A percentile compares a stretch with the other conserved stretches of the same genome.
Conservation (phyloP, 2,113 vertebrate genomes). For the Himantopus leucocephalus region DNA sequence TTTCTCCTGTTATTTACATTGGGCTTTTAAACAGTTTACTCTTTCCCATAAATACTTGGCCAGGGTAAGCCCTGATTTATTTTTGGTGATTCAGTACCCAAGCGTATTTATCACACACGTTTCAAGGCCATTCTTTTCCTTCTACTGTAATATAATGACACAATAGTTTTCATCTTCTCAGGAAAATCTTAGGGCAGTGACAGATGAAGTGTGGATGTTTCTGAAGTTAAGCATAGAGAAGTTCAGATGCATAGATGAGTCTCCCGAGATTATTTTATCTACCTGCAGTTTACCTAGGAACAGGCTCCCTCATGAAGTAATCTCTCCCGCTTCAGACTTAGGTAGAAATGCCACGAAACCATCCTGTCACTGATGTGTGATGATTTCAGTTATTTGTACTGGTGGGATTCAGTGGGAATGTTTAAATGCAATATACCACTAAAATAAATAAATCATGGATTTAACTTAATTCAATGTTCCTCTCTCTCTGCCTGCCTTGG, state of each 20-base stretch:
- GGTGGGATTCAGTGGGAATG: neutral
- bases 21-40: neutral
- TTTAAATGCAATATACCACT: neutral
- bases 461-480: neutral
- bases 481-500: neutral
- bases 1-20: neutral
- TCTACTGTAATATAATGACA: neutral
- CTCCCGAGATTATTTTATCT: neutral
- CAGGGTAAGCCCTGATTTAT: neutral
- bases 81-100: neutral
- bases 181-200: neutral
- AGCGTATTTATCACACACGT: neutral
- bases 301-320: neutral
- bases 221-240: neutral
- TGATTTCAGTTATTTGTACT: neutral
- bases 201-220: neutral
- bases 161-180: neutral
- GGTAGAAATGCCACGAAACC: neutral
- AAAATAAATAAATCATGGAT: neutral
- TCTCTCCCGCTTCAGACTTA: neutral
- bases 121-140: neutral
- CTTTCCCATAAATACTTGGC: neutral
- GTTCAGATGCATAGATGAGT: neutral
- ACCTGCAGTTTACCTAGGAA: neutral
- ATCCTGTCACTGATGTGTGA: neutral